Conservation (phyloP, 2,888 invertebrate genomes). For the Onthophagus sagittarius region DNA sequence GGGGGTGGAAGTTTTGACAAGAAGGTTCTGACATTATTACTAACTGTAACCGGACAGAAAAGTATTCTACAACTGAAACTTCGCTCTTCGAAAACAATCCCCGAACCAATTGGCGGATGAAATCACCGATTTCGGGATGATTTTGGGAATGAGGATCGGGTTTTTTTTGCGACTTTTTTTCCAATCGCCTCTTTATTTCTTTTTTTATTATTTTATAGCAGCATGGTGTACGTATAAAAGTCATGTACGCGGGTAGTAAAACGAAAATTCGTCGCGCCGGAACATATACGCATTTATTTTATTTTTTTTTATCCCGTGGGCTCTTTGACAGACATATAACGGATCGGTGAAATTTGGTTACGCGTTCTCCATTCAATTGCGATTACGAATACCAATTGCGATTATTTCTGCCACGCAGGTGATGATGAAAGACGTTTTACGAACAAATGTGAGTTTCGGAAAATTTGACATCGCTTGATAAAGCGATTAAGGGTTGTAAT, state of each 20-base stretch:
- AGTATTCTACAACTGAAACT: not conserved
- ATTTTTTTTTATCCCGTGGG: too few species aligned
- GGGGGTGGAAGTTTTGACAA: not conserved
- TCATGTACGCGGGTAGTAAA: not conserved
- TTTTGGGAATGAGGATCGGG: not conserved
- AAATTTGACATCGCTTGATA: not conserved
- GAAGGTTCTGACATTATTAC: not conserved
- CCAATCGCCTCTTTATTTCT: not conserved
- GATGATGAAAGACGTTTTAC: not conserved
- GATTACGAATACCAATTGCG: not conserved
- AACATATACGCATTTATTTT: not conserved
- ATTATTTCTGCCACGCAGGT: not conserved
- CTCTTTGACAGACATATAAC: not conserved
- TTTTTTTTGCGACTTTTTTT: not conserved
- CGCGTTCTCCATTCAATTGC: not conserved
- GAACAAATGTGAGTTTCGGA: not conserved
- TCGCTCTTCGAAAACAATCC: not conserved
- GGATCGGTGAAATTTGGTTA: not conserved
- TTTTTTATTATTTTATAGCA: not conserved
- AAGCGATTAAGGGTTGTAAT: not conserved
- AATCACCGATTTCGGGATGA: not conserved
- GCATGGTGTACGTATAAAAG: not conserved
- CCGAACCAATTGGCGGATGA: not conserved
- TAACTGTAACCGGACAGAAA: slow-evolving; percentile 3
- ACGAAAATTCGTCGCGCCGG: not conserved